Conservation (phyloP, 2,113 vertebrate species). For the Ammospiza caudacuta region DNA sequence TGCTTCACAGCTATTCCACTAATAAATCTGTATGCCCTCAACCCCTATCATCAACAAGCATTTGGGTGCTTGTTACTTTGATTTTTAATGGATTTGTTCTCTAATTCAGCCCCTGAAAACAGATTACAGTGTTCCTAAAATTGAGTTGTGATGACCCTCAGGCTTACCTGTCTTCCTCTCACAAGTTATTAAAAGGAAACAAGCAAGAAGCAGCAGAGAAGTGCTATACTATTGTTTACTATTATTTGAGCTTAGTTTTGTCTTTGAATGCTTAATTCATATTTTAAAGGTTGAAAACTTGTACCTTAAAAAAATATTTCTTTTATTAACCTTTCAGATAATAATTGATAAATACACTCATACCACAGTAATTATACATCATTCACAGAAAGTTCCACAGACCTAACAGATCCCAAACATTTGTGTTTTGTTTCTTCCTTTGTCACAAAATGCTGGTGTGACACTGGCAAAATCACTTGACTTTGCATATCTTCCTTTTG, state of each 20-base stretch:
- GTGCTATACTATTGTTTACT: not conserved
- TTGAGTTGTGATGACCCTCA: not conserved
- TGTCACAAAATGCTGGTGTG: not conserved
- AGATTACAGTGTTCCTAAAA: not conserved
- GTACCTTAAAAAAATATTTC: not conserved
- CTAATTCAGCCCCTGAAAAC: not conserved
- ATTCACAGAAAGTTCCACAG: not conserved
- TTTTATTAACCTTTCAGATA: not conserved
- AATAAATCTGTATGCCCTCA: not conserved
- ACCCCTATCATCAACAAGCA: not conserved
- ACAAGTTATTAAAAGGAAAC: not conserved
- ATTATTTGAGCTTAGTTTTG: not conserved
- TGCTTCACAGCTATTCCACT: not conserved
- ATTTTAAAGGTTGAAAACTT: not conserved
- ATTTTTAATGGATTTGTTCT: not conserved
- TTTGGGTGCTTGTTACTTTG: not conserved
- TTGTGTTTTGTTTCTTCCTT: not conserved
- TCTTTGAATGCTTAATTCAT: not conserved
- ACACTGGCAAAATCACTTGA: not conserved
- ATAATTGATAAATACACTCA: not conserved
- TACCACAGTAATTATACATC: not conserved
- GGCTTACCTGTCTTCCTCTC: not conserved
- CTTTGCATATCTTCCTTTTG: not conserved
- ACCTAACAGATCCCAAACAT: not conserved
- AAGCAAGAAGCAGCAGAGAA: not conserved